Percentiles rank a stretch among this genome's conserved stretches.
Conservation (phyloP, 1,140 invertebrate species). For the Achroia grisella region DNA sequence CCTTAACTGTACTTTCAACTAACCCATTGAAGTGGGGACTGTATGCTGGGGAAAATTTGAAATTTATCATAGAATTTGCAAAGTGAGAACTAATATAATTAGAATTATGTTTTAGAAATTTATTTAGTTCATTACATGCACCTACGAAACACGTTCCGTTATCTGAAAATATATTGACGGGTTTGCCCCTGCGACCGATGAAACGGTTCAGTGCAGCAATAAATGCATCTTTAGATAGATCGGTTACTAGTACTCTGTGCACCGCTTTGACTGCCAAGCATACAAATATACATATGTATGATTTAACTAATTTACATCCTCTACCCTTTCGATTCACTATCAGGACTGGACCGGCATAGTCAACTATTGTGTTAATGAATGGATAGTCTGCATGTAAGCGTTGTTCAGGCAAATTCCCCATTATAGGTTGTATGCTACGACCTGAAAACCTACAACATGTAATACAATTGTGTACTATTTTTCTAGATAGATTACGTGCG, state of each 20-base stretch:
- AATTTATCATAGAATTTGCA: constrained; percentile 17
- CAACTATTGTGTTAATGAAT: constrained; percentile 35
- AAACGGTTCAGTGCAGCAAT: constrained; percentile 8
- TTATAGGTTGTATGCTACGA: constrained; percentile 3
- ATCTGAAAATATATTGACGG: constrained; percentile 1
- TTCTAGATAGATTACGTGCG: constrained; percentile 6
- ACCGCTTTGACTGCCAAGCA: constrained; percentile 26
- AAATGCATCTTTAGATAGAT: constrained; percentile 17
- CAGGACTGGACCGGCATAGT: constrained; percentile 15
- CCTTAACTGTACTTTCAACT: constrained; percentile 19
- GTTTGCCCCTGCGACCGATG: constrained; percentile 15
- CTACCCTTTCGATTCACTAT: constrained; percentile 13
- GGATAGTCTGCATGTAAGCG: constrained; percentile 6
- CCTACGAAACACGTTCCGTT: constrained; percentile 5
- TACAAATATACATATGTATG: constrained; percentile 25
- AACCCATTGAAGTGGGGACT: constrained; percentile 43
- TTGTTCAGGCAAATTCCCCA: constrained; percentile 10
- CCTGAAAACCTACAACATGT: constrained; percentile 1
- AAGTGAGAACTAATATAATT: constrained; percentile 11
- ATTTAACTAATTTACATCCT: constrained; percentile 15
- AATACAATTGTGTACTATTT: constrained; percentile 1
- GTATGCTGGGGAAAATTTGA: constrained; percentile 46
- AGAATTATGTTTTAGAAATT: constrained; percentile 14
- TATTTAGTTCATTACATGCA: constrained; percentile 1
- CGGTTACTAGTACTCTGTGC: constrained; percentile 31